phyloP scores from a whole-genome alignment of 30 jellyfish, hydroid and myxozoan genomes.

The Hydractinia symbiolongicarpus region DNA sequence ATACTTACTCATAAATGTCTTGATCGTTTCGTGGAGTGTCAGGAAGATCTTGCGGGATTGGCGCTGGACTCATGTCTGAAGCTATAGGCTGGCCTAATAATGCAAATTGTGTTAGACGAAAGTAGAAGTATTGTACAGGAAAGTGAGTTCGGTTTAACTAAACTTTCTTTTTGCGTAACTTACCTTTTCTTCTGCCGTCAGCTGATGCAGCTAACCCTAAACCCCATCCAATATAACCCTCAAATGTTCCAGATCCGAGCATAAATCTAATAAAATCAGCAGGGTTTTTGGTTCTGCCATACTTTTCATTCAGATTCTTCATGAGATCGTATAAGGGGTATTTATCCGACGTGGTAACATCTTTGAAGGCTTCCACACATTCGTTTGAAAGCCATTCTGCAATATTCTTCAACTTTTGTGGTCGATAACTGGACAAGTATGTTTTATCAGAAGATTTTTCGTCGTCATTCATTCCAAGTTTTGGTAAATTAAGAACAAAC shows the following conservation, averaged over 20 bases:
- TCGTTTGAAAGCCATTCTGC: constrained; percentile 30
- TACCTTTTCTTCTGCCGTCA: constrained; percentile 33
- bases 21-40: constrained; percentile 12
- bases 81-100: constrained; percentile 23
- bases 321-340: constrained; percentile 14
- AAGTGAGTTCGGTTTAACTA: too few relatives aligned
- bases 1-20: constrained; percentile 16
- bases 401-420: constrained; percentile 10
- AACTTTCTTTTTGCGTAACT: background rate
- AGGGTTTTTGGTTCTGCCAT: background rate
- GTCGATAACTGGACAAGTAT: background rate
- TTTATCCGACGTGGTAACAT: constrained; percentile 20
- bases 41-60: constrained; percentile 25
- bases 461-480: background rate
- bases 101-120: background rate
- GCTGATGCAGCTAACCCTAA: constrained; percentile 29
- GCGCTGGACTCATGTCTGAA: constrained; percentile 32
- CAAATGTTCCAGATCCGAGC: constrained; percentile 31
- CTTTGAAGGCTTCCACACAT: constrained; percentile 21
- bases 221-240: constrained; percentile 38
- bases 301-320: constrained; percentile 6
- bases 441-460: background rate
- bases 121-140: too few relatives aligned
- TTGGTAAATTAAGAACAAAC: constrained; percentile 8
- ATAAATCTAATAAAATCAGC: background rate